Evolutionary conservation across 2,113 vertebrate species (phyloP).

Genomic region (Hucho hucho): DNA sequence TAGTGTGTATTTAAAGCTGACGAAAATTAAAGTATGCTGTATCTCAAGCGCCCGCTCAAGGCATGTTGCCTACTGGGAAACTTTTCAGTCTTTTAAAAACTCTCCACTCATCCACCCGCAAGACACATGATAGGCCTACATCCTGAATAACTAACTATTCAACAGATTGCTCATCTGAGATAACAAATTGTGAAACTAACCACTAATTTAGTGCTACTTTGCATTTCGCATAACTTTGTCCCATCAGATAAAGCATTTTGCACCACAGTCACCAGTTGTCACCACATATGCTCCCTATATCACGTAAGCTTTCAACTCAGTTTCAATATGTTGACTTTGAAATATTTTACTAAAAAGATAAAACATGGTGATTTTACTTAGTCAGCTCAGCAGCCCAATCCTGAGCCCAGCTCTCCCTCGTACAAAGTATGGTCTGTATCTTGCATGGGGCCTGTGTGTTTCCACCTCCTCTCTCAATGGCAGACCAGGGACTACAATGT

Average conservation of each 20-base stretch:
- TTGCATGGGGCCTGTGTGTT: slow-evolving; percentile 39
- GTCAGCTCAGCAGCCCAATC: slow-evolving; percentile 50
- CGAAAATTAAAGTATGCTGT: neutral
- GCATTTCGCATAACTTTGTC: too few relatives aligned
- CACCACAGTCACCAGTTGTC: too few relatives aligned
- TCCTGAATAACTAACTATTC: neutral
- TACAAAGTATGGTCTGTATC: slow-evolving; percentile 39
- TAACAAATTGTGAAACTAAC: neutral
- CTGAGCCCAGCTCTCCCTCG: slow-evolving; percentile 33
- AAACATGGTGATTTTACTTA: slow-evolving; percentile 11
- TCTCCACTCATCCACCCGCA: slow-evolving; percentile 9
- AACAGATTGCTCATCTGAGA: neutral
- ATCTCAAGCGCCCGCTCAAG: neutral
- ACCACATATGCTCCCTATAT: too few relatives aligned
- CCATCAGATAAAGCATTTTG: too few relatives aligned
- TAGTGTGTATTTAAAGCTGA: slow-evolving; percentile 37
- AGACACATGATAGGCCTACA: neutral
- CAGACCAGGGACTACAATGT: slow-evolving; percentile 53
- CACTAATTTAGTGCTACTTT: too few relatives aligned
- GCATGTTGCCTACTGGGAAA: neutral
- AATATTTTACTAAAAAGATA: too few relatives aligned
- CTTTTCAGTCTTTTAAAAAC: slow-evolving; percentile 14
- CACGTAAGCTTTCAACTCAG: too few relatives aligned
- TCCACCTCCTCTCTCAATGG: slow-evolving; percentile 57
- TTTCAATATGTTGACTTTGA: too few relatives aligned